phyloP scores from a whole-genome alignment of 2,797 vertebrate genomes.

The Acanthornis magna region DNA sequence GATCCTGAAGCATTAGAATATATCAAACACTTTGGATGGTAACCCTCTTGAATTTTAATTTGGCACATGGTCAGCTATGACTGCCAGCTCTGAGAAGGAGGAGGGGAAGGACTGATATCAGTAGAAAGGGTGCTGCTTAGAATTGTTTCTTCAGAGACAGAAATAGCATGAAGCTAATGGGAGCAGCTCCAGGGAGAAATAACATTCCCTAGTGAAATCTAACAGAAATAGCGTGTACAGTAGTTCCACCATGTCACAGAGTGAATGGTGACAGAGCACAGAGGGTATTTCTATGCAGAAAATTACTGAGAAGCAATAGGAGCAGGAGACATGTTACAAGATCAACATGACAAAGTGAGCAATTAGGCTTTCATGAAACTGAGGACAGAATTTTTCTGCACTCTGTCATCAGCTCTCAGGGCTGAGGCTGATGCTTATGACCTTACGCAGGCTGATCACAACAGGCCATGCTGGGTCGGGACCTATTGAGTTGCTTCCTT shows the following conservation, averaged over 20 bases:
- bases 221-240: not conserved
- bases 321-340: not conserved
- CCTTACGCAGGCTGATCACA: slow-evolving; percentile 7
- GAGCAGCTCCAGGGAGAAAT: not conserved
- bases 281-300: not conserved
- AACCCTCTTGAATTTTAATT: slow-evolving; percentile 21
- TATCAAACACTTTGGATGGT: not conserved
- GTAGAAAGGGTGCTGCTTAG: not conserved
- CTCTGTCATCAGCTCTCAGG: slow-evolving; percentile 2
- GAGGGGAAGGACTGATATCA: not conserved
- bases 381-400: not conserved
- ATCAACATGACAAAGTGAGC: slow-evolving; percentile 37
- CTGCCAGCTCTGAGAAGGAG: not conserved
- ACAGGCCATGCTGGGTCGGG: not conserved
- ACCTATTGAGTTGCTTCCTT: slow-evolving; percentile 33
- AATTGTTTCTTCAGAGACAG: not conserved
- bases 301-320: not conserved
- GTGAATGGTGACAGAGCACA: slow-evolving; percentile 2
- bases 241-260: not conserved
- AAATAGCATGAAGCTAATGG: slow-evolving; percentile 8
- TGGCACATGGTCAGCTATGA: not conserved
- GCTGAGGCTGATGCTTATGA: not conserved
- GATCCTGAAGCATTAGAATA: not conserved
- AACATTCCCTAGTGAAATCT: not conserved
- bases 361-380: slow-evolving; percentile 11